Conservation (phyloP, 2,113 vertebrate species). For the Crotalus helleri region DNA sequence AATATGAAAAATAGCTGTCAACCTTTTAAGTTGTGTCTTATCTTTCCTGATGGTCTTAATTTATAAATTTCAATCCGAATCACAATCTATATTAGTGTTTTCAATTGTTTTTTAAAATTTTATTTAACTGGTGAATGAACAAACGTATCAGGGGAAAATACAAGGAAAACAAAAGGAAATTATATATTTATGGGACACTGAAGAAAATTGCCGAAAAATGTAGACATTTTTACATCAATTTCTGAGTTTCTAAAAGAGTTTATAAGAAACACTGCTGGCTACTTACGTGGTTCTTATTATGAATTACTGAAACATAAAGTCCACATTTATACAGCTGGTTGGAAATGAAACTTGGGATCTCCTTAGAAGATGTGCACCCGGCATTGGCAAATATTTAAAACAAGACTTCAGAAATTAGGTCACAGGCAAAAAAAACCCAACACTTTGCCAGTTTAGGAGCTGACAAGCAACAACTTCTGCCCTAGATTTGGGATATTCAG, state of each 20-base stretch:
- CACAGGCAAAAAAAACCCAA: background rate
- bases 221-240: background rate
- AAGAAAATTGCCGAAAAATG: background rate
- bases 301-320: background rate
- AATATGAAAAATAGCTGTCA: background rate
- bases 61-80: background rate
- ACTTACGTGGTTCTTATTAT: background rate
- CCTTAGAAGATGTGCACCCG: background rate
- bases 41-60: background rate
- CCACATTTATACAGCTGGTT: background rate
- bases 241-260: background rate
- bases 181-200: background rate
- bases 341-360: background rate
- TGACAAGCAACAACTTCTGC: conserved; percentile 7
- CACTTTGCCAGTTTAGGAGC: background rate
- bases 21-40: too few species aligned
- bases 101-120: background rate
- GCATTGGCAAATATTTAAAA: background rate
- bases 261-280: background rate
- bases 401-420: background rate
- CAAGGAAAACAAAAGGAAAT: background rate
- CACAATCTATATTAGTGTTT: background rate
- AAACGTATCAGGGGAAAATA: background rate
- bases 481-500: conserved; percentile 9
- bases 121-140: background rate